Evolutionary conservation across 2,113 vertebrate species (phyloP).

Genomic region (Saguinus midas): DNA sequence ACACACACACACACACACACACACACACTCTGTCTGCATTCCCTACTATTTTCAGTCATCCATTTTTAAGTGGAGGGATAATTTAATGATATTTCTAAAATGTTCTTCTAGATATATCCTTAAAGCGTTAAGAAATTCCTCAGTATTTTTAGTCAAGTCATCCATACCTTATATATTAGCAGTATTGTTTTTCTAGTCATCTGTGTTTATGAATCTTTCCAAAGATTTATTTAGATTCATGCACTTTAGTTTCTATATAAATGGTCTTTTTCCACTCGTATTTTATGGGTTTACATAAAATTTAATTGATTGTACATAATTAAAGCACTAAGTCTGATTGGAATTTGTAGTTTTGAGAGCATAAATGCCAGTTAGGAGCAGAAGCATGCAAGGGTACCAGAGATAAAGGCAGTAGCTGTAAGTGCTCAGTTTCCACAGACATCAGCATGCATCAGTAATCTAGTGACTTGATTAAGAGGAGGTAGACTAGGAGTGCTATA

Average conservation of each 20-base stretch:
- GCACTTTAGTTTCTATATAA: conserved; percentile 20
- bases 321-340: background rate
- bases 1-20: background rate
- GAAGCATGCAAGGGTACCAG: background rate
- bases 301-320: background rate
- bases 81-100: background rate
- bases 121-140: background rate
- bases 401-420: fast-evolving
- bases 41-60: background rate
- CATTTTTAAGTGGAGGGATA: background rate
- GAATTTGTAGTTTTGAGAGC: background rate
- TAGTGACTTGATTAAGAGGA: background rate
- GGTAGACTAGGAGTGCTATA: background rate
- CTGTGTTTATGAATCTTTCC: background rate
- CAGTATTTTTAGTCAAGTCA: background rate
- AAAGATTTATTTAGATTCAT: background rate
- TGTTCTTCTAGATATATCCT: background rate
- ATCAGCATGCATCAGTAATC: background rate
- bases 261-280: background rate
- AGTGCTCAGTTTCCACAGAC: background rate
- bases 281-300: background rate
- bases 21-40: fast-evolving
- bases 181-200: background rate
- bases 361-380: background rate
- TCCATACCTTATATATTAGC: background rate